Evolutionary conservation across 2,113 vertebrate genomes (phyloP), one percentile per base, ranked within the genome.

Genomic region (Hyla sarda): DNA sequence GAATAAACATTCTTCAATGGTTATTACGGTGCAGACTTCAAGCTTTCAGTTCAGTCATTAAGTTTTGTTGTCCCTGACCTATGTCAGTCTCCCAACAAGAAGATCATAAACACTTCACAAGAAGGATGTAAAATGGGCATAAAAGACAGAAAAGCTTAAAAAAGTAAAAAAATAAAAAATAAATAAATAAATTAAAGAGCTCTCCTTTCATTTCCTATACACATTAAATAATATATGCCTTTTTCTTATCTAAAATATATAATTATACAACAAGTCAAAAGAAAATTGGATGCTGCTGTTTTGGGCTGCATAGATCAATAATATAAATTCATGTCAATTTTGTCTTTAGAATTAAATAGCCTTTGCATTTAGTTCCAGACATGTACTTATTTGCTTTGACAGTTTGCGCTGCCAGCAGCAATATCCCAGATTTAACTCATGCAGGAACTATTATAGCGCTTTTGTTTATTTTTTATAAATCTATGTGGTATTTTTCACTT

Each of bases 381-480:
- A 76, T 77, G 74, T 77, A 77, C 74, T 77, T 54, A 77, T 54
- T 77, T 77, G 28, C 50, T 77, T 47, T 77, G 74, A 77, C 74
- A 77, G 74, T 52, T 77, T 21, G 47, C 3, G 7, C 45, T 69
- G 45, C 62, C 45, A 54, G 45, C 81, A 82, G 81, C 58, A 71
- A 71, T 52, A 82, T 71, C 17, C 71, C 32, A 28, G 41, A 82
- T 82, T 82, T 82, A 71, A 47, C 62, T 47, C 62, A 32, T 82
- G 48, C 67, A 50, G 62, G 58, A 62, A 82, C n/a, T 71, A 48
- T 60, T 16, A 82, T 47, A 71, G 47, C 41, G 11, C 23, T 69
- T 82, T 82, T 71, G 23, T 71, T 69, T 82, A 50, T 82, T 71
- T 82, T 82, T 82, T n/a, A 65, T 82, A 82, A 82, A 67, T 32